Evolutionary conservation across 2,113 vertebrate species (phyloP), one percentile per base, ranked within the genome.

Genomic region (Gobio gobio): DNA sequence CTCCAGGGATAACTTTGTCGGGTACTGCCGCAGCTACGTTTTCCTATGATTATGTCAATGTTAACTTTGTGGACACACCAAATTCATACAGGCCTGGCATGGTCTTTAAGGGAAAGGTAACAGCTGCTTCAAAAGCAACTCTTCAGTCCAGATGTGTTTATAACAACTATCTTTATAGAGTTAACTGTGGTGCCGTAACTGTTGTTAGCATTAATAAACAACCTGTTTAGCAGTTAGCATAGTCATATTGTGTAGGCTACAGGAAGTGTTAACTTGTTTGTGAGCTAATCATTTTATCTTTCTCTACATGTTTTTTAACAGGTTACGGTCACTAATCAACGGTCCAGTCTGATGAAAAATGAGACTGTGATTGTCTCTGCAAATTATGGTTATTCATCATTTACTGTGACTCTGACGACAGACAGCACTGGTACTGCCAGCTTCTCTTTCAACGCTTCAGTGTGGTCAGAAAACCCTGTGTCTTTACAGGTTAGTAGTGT

Each of bases 21-120:
- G 91, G 87, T 18, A 86, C 16, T 0, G 83, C 84, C 1, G 18
- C 0, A 3, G 49, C 68, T 24, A 22, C 0, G 18, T 87, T 94
- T 72, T 92, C 36, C 66, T 36, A 0, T 47, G 0, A 51, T 7
- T 86, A 93, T 40, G 49, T 89, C 64, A 85, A 18, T 0, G 75
- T 93, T 59, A 87, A 54, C 20, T 94, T 95, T 59, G 87, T 86
- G 74, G 89, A 93, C 0, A 66, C 86, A 10, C 45, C 90, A 43
- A 10, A 51, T 5, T 40, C 88, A 0, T 95, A 91, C 87, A 93
- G 89, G 36, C 90, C 84, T 2, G 92, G 94, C 10, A 90, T 95
- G 73, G 6, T 81, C 0, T 93, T 90, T 33, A 90, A 91, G 6
- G 94, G 93, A 86, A 94, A 93, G 93, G 94, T 95, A 91, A 90